A percentile compares a stretch with the other conserved stretches of the same genome.
Conservation (phyloP, 2,797 vertebrate genomes). For the Hydrocynus forskahlii region DNA sequence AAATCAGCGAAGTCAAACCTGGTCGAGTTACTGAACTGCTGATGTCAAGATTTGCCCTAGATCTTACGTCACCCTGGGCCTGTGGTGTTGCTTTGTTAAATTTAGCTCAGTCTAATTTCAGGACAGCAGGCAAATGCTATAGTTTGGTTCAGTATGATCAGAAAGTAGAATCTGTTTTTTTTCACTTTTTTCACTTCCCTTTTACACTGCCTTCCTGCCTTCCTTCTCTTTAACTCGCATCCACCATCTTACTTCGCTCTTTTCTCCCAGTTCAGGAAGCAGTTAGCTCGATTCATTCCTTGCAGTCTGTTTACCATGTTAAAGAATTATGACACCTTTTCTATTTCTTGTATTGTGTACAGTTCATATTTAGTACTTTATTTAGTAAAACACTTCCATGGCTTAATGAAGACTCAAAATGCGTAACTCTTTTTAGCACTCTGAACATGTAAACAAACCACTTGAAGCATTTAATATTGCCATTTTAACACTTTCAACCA, state of each 20-base stretch:
- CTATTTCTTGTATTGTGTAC: no score
- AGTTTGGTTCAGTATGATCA: no score
- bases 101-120: neutral
- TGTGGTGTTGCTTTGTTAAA: neutral
- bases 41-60: neutral
- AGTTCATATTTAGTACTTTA: no score
- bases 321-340: no score
- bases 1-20: neutral
- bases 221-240: neutral
- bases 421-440: neutral
- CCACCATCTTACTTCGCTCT: neutral
- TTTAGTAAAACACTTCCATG: no score
- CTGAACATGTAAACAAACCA: neutral
- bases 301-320: no score
- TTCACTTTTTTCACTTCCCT: neutral
- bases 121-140: neutral
- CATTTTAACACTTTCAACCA: neutral
- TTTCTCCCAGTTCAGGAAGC: neutral
- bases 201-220: neutral
- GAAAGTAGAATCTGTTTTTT: neutral
- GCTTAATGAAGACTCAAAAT: neutral
- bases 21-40: neutral
- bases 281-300: neutral
- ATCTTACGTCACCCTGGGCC: neutral
- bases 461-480: neutral